Conservation (phyloP, 2,888 invertebrate species). For the Cataglyphis rosenhaueri region DNA sequence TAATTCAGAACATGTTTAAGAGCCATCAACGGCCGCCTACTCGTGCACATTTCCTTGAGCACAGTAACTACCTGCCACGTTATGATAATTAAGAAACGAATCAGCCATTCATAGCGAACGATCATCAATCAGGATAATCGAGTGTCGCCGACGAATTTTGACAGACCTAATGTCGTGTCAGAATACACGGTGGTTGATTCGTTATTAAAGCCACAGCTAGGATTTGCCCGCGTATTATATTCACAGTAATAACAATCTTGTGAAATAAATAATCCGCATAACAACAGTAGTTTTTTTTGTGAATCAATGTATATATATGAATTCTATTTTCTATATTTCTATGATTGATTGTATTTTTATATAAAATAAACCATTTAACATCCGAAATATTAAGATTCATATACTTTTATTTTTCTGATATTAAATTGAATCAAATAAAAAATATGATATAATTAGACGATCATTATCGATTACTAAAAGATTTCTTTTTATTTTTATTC, state of each 20-base stretch:
- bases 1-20: conserved; percentile 49
- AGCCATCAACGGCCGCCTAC: conserved; percentile 32
- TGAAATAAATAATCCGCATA: background rate
- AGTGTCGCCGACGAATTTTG: conserved; percentile 32
- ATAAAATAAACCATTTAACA: background rate
- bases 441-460: background rate
- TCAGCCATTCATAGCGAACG: conserved; percentile 51
- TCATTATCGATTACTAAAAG: background rate
- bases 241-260: background rate
- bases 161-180: conserved; percentile 13
- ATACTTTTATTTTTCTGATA: background rate
- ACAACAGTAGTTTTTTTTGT: background rate
- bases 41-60: conserved; percentile 24
- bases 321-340: background rate
- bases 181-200: conserved; percentile 7
- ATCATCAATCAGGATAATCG: conserved; percentile 64
- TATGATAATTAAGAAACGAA: conserved; percentile 71
- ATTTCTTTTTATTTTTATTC: background rate
- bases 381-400: background rate
- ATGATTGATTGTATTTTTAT: conserved; percentile 9
- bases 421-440: background rate
- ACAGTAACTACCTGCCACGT: conserved; percentile 53
- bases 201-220: conserved; percentile 4
- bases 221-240: conserved; percentile 5
- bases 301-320: background rate